Evolutionary conservation across 2,113 vertebrate species (phyloP), one percentile per base, ranked within the genome.

Genomic region (Setophaga coronata): DNA sequence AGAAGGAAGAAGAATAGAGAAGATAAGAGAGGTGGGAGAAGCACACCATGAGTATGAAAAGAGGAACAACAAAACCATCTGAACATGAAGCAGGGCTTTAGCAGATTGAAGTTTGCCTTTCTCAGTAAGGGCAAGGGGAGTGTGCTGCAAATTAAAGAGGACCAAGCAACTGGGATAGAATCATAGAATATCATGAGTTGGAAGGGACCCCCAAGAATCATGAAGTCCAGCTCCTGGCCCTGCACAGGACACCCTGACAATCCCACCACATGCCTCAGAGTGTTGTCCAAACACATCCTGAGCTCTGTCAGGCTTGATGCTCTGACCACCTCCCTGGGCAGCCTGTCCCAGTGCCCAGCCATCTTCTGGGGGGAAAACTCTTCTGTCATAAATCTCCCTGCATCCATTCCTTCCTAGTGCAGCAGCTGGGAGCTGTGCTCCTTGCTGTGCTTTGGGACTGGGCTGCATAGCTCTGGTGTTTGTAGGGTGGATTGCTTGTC

Each of bases 381-480:
- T 48, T 24, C 36, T 74, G 28, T 54, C 6, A 0, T 11, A 25
- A 40, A 7, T 65, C 64, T 48, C 23, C 18, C 40, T 42, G 14
- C 34, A 28, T 64, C 61, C 4, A 0, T 82, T 71, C 15, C 24
- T 66, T 70, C 40, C 9, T 33, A 24, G 70, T 33, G 33, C 62
- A 69, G 53, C 40, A 82, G 19, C 43, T 65, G 57, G 36, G 25
- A 54, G 28, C 6, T 26, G 38, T 76, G 57, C 9, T 54, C 43
- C 45, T 53, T 58, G 43, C 65, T 69, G 65, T 72, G 42, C 45
- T 57, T 28, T 57, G 51, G 66, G 79, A 36, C 87, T 48, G 77
- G 50, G 50, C 62, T 85, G 54, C 3, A 5, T 7, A 29, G 54
- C 54, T 38, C 24, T 48, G 0, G 0, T 28, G n/a, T 34, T 82